Conservation (phyloP, 1,140 invertebrate species). For the Pomacea maculata region DNA sequence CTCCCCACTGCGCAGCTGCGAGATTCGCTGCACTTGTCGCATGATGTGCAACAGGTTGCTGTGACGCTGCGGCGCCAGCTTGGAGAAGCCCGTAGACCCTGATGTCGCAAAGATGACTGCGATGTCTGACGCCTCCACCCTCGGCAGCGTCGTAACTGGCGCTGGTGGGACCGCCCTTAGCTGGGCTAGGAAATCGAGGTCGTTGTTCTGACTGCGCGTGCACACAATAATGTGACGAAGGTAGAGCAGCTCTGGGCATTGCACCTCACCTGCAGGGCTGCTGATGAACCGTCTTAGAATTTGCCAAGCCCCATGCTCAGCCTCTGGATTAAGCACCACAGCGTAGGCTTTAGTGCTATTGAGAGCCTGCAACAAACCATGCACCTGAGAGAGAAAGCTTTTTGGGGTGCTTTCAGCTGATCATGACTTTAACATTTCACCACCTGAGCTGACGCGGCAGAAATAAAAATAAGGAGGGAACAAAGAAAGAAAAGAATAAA, state of each 20-base stretch:
- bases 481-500: neutral
- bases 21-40: conserved; percentile 26
- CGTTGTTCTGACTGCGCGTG: neutral
- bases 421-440: neutral
- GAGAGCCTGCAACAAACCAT: conserved; percentile 22
- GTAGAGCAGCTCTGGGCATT: conserved; percentile 13
- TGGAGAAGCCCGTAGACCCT: conserved; percentile 33
- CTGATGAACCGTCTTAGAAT: conserved; percentile 10
- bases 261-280: neutral
- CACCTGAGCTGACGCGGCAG: neutral
- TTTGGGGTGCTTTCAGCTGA: neutral
- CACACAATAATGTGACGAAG: conserved; percentile 19
- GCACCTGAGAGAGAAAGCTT: neutral
- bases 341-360: conserved; percentile 16
- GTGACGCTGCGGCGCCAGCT: conserved; percentile 29
- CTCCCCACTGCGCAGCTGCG: conserved; percentile 15
- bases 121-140: conserved; percentile 19
- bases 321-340: conserved; percentile 24
- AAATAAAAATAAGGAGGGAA: neutral
- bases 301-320: conserved; percentile 1
- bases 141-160: neutral
- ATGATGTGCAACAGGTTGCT: conserved; percentile 22
- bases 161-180: neutral
- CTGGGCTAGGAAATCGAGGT: conserved; percentile 18
- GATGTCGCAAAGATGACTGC: conserved; percentile 31